These are phyloP conservation scores for Hirtodrosophila histrioides DNA, from an alignment of 2,888 invertebrate genomes.

Conservation along the genomic window DNA sequence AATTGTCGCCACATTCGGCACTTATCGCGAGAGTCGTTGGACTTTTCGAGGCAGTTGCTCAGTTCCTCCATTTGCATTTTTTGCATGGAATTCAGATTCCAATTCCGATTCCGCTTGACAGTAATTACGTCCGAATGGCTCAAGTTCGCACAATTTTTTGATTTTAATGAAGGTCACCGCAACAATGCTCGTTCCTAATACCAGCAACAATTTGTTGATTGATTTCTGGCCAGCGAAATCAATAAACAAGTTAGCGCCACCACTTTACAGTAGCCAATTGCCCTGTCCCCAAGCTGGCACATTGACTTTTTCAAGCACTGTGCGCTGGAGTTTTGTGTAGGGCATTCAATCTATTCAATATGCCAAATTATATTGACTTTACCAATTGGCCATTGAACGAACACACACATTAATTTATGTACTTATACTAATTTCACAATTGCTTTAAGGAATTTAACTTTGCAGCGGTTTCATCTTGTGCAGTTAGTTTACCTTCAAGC, in stretches of 20 bases:
- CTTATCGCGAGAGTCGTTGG: conserved; percentile 65
- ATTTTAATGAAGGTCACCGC: conserved; percentile 66
- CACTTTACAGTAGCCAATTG: conserved; percentile 69
- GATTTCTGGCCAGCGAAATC: conserved; percentile 67
- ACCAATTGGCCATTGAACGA: conserved; percentile 37
- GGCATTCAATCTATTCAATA: conserved; percentile 3
- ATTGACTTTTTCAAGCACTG: conserved; percentile 24
- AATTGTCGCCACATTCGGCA: conserved; percentile 66
- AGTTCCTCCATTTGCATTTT: conserved; percentile 60
- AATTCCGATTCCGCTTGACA: conserved; percentile 66
- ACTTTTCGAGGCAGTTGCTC: conserved; percentile 72
- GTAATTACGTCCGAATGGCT: conserved; percentile 70
- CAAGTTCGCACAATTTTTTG: conserved; percentile 71
- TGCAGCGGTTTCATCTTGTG: conserved; percentile 26
- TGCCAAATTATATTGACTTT: conserved; percentile 9
- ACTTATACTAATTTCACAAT: conserved; percentile 23
- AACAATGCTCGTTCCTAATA: conserved; percentile 51
- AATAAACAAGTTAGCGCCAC: conserved; percentile 46
- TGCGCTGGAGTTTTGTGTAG: conserved; percentile 10
- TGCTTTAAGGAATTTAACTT: conserved; percentile 50
- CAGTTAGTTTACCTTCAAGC: conserved; percentile 56
- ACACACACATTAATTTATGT: conserved; percentile 5
- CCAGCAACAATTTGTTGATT: conserved; percentile 64
- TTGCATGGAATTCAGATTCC: conserved; percentile 47
- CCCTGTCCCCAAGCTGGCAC: conserved; percentile 23